Conservation (phyloP, 2,113 vertebrate species). For the Crotalus helleri region DNA sequence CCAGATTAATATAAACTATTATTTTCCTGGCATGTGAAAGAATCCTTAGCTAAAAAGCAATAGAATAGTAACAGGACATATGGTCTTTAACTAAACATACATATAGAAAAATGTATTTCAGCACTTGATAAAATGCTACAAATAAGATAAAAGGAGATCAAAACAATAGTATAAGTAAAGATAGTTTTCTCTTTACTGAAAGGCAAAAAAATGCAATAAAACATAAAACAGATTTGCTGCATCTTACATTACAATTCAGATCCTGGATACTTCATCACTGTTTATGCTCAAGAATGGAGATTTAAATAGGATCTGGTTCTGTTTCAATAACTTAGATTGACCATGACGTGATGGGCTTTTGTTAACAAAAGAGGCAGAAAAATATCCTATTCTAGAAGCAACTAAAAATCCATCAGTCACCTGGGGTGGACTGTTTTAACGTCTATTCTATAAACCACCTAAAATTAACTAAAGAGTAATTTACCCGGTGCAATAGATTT, state of each 20-base stretch:
- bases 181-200: background rate
- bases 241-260: background rate
- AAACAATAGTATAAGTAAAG: background rate
- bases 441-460: background rate
- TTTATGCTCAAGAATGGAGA: background rate
- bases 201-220: background rate
- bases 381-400: background rate
- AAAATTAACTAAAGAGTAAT: background rate
- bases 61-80: background rate
- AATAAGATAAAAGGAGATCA: background rate
- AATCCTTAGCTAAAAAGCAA: background rate
- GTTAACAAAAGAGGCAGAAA: background rate
- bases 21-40: background rate
- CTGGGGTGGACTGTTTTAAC: background rate
- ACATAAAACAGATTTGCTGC: background rate
- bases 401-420: background rate
- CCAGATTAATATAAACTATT: background rate
- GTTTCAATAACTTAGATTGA: background rate
- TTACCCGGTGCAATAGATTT: background rate
- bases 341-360: background rate
- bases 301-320: background rate
- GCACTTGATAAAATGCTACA: background rate
- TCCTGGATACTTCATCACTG: background rate
- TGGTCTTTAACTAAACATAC: background rate
- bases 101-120: background rate